Conservation (phyloP, 2,888 invertebrate species). For the Epinotia demarniana region DNA sequence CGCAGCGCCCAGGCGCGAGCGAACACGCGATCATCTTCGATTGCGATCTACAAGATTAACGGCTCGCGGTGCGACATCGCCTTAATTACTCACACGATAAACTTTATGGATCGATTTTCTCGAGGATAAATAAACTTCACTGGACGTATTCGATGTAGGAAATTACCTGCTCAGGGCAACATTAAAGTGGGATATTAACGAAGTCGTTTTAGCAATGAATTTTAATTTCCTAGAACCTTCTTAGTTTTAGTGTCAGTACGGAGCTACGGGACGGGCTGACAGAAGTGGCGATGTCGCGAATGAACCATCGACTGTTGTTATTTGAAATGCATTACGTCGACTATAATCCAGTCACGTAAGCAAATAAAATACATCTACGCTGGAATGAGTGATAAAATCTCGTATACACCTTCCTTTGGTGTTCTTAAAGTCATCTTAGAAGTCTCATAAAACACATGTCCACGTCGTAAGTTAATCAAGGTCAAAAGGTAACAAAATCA, state of each 20-base stretch:
- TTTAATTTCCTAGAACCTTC: not conserved
- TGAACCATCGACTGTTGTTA: too few relatives aligned
- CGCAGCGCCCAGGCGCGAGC: constrained; percentile 52
- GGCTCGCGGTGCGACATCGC: constrained; percentile 72
- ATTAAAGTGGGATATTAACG: constrained; percentile 22
- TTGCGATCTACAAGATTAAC: constrained; percentile 80
- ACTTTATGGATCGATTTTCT: constrained; percentile 71
- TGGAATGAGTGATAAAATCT: too few relatives aligned
- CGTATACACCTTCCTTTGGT: too few relatives aligned
- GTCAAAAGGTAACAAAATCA: too few relatives aligned
- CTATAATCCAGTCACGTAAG: too few relatives aligned
- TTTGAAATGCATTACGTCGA: too few relatives aligned
- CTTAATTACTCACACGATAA: constrained; percentile 77
- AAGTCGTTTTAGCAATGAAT: not conserved
- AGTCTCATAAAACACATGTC: too few relatives aligned
- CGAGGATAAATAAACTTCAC: constrained; percentile 53
- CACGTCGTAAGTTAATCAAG: too few relatives aligned
- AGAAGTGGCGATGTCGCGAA: too few relatives aligned
- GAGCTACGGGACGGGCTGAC: too few relatives aligned
- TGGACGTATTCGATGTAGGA: constrained; percentile 32
- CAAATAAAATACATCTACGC: too few relatives aligned
- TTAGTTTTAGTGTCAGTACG: not conserved
- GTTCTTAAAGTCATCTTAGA: too few relatives aligned
- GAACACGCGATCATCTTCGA: constrained; percentile 77
- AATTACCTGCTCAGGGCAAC: constrained; percentile 24